phyloP scores from a whole-genome alignment of 2,113 vertebrate species.

The Gallinago undulata region DNA sequence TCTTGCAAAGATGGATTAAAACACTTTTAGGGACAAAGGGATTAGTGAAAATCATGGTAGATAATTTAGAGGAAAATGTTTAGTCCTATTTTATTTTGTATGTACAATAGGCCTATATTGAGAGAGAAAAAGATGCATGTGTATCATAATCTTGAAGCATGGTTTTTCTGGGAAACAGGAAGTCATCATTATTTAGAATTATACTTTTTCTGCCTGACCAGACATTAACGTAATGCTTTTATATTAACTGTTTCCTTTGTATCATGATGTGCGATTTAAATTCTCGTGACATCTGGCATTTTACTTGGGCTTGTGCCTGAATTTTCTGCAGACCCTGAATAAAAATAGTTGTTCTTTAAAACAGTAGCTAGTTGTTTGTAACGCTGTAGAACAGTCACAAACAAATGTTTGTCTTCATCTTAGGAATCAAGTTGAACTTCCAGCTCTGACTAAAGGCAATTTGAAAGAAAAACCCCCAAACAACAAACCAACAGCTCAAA shows the following conservation, averaged over 20 bases:
- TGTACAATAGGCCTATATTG: background rate
- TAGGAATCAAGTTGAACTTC: background rate
- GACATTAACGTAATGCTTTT: background rate
- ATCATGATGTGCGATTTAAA: background rate
- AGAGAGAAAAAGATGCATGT: background rate
- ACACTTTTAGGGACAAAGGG: background rate
- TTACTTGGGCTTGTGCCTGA: background rate
- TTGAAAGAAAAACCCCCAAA: background rate
- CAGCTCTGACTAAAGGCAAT: background rate
- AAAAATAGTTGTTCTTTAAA: background rate
- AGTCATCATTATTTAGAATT: background rate
- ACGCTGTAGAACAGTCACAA: background rate
- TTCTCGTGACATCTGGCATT: background rate
- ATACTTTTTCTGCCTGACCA: background rate
- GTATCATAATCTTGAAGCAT: background rate
- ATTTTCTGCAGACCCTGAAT: background rate
- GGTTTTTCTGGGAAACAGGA: background rate
- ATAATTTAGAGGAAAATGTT: background rate
- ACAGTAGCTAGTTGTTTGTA: background rate
- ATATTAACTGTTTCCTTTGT: background rate
- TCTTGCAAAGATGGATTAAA: background rate
- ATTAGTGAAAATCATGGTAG: background rate
- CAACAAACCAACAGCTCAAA: background rate
- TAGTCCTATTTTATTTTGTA: fast-evolving
- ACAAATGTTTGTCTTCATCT: background rate